Evolutionary conservation across 2,888 invertebrate species (phyloP), one percentile per base, ranked within the genome.

Genomic region (Thysanoteuthis rhombus): DNA sequence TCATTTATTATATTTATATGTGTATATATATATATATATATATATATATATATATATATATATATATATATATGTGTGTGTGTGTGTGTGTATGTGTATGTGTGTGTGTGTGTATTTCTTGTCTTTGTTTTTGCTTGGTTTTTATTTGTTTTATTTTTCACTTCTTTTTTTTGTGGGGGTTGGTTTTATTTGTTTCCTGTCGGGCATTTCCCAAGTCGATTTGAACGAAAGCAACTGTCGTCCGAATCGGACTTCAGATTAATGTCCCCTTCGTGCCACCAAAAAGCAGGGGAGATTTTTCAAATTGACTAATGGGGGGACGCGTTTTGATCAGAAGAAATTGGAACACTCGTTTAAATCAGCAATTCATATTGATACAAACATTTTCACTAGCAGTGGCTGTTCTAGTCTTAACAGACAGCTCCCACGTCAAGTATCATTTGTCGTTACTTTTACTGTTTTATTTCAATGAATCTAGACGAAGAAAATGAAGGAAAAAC

Each of bases 51-150:
- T 89, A 89, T 89, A 89, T 89, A 89, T 89, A 89, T 89, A 89
- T 89, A 89, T 89, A 89, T 89, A 89, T 89, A 89, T 89, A 89
- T 89, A n/a, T n/a, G n/a, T n/a, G n/a, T n/a, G n/a, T n/a, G n/a
- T 36, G 28, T 8, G 28, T 12, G 32, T 89, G 32, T 12, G 89
- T 36, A 89, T 89, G 4, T 16, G 32, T 16, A 28, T 89, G 4
- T 89, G 4, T 16, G 4, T 89, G 6, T 90, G 4, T 90, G 4
- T 90, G 1, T 22, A 1, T n/a, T n/a, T n/a, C n/a, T n/a, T n/a
- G n/a, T n/a, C n/a, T n/a, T n/a, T n/a, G n/a, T n/a, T 36, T 32
- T 90, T 40, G 22, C 2, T 90, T 40, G 12, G 6, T 22, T 32
- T 90, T 10, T 90, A 10, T 39, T 40, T 25, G 8, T 90, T 5